Conservation (phyloP, 1,140 invertebrate genomes). For the Drosophila sproati region DNA sequence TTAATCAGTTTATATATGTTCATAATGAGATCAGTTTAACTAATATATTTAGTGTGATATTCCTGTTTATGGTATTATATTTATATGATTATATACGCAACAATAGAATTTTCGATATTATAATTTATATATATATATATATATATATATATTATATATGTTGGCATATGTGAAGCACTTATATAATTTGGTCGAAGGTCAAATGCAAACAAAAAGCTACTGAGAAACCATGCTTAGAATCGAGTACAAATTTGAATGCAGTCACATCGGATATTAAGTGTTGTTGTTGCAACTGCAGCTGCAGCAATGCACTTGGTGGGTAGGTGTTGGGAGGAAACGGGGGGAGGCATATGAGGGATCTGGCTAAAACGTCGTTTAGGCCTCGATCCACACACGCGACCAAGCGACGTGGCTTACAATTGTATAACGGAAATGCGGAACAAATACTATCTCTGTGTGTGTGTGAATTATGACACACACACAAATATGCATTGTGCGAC, state of each 20-base stretch:
- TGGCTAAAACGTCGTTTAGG: conserved; percentile 43
- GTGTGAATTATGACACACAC: conserved; percentile 41
- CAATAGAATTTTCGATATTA: too few species aligned
- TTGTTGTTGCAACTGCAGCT: conserved; percentile 11
- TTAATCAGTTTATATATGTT: too few species aligned
- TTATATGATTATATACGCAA: too few species aligned
- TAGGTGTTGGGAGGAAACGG: not conserved
- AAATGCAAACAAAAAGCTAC: conserved; percentile 46
- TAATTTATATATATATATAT: too few species aligned
- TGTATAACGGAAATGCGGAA: conserved; percentile 37
- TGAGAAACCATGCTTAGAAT: conserved; percentile 40
- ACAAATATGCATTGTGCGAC: not conserved
- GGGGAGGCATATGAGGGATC: not conserved
- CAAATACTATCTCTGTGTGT: conserved; percentile 25
- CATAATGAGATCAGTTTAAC: too few species aligned
- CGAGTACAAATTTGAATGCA: conserved; percentile 39
- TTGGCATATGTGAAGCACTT: conserved; percentile 15
- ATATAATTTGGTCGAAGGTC: conserved; percentile 72
- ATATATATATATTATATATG: conserved; percentile 1
- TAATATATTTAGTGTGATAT: too few species aligned
- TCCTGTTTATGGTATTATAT: too few species aligned
- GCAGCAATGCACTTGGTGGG: conserved; percentile 5
- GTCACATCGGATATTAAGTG: conserved; percentile 4
- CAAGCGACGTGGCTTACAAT: conserved; percentile 36
- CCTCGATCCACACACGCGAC: conserved; percentile 43